Conservation (phyloP, 1,140 invertebrate species). For the Berghia stephanieae region DNA sequence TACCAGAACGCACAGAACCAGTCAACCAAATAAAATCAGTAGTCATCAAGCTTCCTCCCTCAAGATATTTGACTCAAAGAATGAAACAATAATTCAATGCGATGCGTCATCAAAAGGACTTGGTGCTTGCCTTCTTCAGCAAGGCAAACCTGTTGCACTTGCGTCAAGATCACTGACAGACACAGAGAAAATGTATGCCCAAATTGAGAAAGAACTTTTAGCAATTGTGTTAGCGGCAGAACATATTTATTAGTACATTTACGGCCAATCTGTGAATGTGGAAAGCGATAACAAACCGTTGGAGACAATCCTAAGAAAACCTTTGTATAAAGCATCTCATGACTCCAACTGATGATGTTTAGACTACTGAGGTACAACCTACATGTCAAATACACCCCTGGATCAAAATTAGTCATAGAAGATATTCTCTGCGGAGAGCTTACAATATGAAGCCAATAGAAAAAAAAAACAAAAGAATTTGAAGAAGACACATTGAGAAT, state of each 20-base stretch:
- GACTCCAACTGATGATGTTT: conserved; percentile 52
- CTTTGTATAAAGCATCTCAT: conserved; percentile 35
- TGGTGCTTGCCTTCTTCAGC: conserved; percentile 40
- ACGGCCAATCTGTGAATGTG: conserved; percentile 53
- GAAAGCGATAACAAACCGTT: conserved; percentile 63
- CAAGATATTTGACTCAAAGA: conserved; percentile 33
- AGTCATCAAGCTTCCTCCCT: conserved; percentile 21
- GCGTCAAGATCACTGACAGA: conserved; percentile 37
- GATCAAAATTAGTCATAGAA: conserved; percentile 37
- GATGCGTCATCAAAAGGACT: conserved; percentile 46
- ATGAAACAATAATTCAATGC: conserved; percentile 32
- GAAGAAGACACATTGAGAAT: not conserved
- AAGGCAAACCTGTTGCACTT: conserved; percentile 39
- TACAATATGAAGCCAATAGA: not conserved
- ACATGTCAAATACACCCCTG: conserved; percentile 33
- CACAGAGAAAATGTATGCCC: conserved; percentile 36
- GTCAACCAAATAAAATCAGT: conserved; percentile 31
- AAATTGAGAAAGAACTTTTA: conserved; percentile 70
- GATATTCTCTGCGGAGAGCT: conserved; percentile 33
- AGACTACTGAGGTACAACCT: conserved; percentile 43
- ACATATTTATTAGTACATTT: conserved; percentile 70
- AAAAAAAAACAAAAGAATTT: no score
- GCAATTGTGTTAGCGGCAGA: conserved; percentile 68
- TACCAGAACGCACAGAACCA: conserved; percentile 19
- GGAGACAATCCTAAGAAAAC: conserved; percentile 44